Evolutionary conservation across 1,140 invertebrate species (phyloP).

Genomic region (Drosophila lacertosa): DNA sequence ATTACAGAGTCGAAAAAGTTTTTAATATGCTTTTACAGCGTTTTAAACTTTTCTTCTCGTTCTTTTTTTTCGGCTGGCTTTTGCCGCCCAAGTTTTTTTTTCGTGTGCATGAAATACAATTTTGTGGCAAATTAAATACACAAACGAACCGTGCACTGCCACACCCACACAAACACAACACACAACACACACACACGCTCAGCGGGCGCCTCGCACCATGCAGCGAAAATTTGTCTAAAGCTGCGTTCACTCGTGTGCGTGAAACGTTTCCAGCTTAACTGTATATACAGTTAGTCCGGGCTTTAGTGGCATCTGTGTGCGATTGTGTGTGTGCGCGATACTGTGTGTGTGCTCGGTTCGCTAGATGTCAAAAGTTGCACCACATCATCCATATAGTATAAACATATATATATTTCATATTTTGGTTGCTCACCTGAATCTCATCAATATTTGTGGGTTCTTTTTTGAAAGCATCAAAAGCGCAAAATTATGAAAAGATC

Average conservation of each 20-base stretch:
- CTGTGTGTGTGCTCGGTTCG: constrained; percentile 6
- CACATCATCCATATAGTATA: too few species aligned
- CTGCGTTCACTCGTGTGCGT: constrained; percentile 51
- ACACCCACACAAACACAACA: constrained; percentile 20
- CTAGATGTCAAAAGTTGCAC: constrained; percentile 10
- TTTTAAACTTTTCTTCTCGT: constrained; percentile 58
- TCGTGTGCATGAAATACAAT: constrained; percentile 62
- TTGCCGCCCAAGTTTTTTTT: constrained; percentile 35
- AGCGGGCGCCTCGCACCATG: constrained; percentile 66
- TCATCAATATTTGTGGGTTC: too few species aligned
- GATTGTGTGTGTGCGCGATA: constrained; percentile 18
- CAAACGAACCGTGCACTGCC: constrained; percentile 54
- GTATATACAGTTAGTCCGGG: constrained; percentile 30
- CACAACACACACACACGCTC: constrained; percentile 12
- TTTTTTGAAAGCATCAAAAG: too few species aligned
- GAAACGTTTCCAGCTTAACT: constrained; percentile 52
- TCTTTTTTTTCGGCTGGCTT: constrained; percentile 20
- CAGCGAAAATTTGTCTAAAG: constrained; percentile 61
- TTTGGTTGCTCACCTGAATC: too few species aligned
- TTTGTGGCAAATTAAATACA: constrained; percentile 81
- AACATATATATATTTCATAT: too few species aligned
- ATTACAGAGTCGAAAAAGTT: constrained; percentile 60
- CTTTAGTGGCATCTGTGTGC: constrained; percentile 24
- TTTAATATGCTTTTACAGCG: constrained; percentile 71
- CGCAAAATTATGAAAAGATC: too few species aligned